These are phyloP conservation scores for Endotricha flammealis DNA, from an alignment of 2,888 invertebrate genomes.

Conservation along the genomic window DNA sequence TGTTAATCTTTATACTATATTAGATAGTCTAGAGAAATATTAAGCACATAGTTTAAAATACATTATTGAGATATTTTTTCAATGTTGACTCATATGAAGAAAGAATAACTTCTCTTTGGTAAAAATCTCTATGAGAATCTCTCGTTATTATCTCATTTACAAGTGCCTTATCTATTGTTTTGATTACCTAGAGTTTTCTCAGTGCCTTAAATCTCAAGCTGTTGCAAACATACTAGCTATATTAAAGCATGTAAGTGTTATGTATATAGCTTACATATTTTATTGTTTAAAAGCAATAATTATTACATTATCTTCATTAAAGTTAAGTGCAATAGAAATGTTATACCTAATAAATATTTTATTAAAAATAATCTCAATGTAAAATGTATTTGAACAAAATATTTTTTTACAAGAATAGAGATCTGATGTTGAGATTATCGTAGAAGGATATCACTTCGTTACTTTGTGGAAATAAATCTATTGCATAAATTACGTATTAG, in stretches of 20 bases:
- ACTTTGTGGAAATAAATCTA: constrained; percentile 35
- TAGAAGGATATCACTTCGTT: constrained; percentile 42
- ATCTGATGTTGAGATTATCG: constrained; percentile 74
- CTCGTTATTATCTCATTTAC: constrained; percentile 22
- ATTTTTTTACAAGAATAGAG: constrained; percentile 52
- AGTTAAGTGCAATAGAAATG: constrained; percentile 71
- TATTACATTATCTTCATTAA: constrained; percentile 48
- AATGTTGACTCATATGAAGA: not conserved
- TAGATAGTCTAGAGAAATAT: constrained; percentile 13
- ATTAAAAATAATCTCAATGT: constrained; percentile 42
- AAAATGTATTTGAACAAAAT: constrained; percentile 37
- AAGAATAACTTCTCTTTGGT: constrained; percentile 30
- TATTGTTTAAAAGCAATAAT: constrained; percentile 58
- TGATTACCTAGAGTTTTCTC: constrained; percentile 2
- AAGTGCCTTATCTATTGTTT: constrained; percentile 2
- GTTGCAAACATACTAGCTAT: constrained; percentile 5
- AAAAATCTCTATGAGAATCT: constrained; percentile 69
- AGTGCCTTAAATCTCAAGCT: constrained; percentile 9
- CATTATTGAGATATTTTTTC: constrained; percentile 29
- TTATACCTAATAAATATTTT: constrained; percentile 66
- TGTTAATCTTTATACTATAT: constrained; percentile 59
- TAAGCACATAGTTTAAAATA: constrained; percentile 10
- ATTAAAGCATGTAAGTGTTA: constrained; percentile 27
- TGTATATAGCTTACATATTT: constrained; percentile 45
- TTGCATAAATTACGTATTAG: constrained; percentile 15